These are phyloP conservation scores for Pandemis corylana DNA, from an alignment of 2,888 invertebrate species.

Conservation along the genomic window DNA sequence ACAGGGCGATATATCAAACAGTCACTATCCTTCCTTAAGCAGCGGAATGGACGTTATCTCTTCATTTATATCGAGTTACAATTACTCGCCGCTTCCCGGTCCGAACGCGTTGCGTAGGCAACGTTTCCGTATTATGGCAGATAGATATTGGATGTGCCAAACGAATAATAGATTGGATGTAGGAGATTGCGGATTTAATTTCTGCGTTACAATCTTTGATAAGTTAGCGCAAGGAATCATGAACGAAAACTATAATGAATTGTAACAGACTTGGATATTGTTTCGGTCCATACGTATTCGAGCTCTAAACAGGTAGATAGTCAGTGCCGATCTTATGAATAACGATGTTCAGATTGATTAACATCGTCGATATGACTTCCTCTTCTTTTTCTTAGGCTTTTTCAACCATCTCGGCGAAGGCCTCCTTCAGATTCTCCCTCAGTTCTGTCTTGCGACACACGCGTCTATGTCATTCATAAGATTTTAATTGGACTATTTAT, in stretches of 20 bases:
- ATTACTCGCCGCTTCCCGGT: conserved; percentile 71
- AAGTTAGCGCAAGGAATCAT: not conserved
- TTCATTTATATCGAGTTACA: conserved; percentile 76
- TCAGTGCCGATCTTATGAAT: too few species aligned
- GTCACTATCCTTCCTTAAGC: conserved; percentile 71
- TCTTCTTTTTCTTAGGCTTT: too few species aligned
- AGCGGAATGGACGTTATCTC: conserved; percentile 74
- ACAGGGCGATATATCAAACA: conserved; percentile 56
- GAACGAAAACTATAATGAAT: not conserved
- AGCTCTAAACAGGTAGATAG: too few species aligned
- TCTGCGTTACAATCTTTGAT: conserved; percentile 10
- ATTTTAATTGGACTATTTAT: too few species aligned
- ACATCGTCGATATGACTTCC: not conserved
- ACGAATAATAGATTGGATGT: conserved; percentile 55
- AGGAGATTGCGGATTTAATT: conserved; percentile 48
- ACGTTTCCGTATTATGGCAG: conserved; percentile 61
- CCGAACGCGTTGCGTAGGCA: conserved; percentile 62
- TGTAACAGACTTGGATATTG: not conserved
- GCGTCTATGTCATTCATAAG: too few species aligned
- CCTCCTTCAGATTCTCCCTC: too few species aligned
- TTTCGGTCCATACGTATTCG: not conserved
- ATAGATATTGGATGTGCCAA: conserved; percentile 60
- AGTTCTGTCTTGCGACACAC: too few species aligned
- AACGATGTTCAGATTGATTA: too few species aligned
- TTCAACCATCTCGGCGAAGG: too few species aligned